Conservation (phyloP, 2,797 vertebrate species). For the Paguma larvata region DNA sequence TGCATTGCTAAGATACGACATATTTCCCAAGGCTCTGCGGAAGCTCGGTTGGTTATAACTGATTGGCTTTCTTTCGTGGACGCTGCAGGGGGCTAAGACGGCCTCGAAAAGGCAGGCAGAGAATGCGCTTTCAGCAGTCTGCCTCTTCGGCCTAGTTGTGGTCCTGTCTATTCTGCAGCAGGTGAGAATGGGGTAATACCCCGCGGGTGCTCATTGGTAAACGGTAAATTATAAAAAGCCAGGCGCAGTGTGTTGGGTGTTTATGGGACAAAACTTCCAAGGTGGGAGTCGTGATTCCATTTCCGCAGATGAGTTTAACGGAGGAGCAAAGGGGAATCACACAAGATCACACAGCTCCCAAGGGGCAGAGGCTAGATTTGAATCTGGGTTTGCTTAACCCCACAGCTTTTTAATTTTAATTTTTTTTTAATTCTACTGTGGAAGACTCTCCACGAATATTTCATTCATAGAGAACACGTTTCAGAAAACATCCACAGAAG, state of each 20-base stretch:
- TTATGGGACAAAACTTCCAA: background rate
- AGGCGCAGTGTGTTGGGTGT: fast-evolving
- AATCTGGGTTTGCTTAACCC: background rate
- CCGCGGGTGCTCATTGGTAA: background rate
- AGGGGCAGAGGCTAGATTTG: background rate
- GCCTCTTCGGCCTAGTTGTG: background rate
- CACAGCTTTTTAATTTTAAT: background rate
- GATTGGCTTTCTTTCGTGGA: background rate
- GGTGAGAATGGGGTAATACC: background rate
- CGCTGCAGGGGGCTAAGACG: background rate
- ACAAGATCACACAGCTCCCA: background rate
- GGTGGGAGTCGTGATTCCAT: background rate
- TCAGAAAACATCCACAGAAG: background rate
- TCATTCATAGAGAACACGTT: background rate
- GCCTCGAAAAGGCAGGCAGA: background rate
- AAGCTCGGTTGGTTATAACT: background rate
- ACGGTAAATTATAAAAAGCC: background rate
- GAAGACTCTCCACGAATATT: background rate
- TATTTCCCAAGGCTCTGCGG: background rate
- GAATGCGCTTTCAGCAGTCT: background rate
- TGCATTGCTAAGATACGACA: background rate
- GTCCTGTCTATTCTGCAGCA: background rate
- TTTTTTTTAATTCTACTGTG: background rate
- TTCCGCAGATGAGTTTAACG: background rate
- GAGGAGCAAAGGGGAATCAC: background rate